Percentiles rank a stretch among this genome's conserved stretches.
Evolutionary conservation across 2,113 vertebrate species (phyloP).

Genomic region (Serinus canaria): DNA sequence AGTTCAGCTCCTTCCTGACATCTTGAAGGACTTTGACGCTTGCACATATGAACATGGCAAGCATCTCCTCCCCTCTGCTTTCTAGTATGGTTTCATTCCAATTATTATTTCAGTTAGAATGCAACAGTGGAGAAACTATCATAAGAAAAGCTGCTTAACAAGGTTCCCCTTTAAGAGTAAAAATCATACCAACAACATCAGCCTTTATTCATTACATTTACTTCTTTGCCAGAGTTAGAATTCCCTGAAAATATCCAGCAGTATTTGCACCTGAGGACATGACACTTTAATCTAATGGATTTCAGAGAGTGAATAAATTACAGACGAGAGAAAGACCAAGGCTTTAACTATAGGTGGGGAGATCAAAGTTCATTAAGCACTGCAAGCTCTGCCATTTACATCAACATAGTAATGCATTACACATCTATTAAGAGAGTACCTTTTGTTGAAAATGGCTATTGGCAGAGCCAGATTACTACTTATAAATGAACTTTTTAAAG

Average conservation of each 20-base stretch:
- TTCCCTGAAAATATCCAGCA: not conserved
- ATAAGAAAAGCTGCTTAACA: not conserved
- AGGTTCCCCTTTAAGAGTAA: not conserved
- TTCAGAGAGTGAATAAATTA: not conserved
- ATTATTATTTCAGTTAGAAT: not conserved
- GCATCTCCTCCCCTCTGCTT: not conserved
- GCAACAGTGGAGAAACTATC: not conserved
- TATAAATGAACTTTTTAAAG: not conserved
- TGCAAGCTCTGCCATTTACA: not conserved
- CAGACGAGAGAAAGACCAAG: not conserved
- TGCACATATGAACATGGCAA: not conserved
- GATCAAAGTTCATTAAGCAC: not conserved
- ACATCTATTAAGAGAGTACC: not conserved
- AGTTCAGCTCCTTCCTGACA: not conserved
- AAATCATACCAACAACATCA: not conserved
- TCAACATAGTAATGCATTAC: not conserved
- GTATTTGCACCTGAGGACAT: not conserved
- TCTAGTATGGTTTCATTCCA: not conserved
- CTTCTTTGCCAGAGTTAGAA: not conserved
- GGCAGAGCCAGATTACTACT: not conserved
- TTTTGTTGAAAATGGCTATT: not conserved
- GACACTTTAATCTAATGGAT: not conserved
- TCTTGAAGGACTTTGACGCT: not conserved
- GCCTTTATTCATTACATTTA: not conserved
- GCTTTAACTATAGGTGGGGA: not conserved